These are phyloP conservation scores for Allacma fusca DNA, from an alignment of 2,888 invertebrate species.

Conservation along the genomic window DNA sequence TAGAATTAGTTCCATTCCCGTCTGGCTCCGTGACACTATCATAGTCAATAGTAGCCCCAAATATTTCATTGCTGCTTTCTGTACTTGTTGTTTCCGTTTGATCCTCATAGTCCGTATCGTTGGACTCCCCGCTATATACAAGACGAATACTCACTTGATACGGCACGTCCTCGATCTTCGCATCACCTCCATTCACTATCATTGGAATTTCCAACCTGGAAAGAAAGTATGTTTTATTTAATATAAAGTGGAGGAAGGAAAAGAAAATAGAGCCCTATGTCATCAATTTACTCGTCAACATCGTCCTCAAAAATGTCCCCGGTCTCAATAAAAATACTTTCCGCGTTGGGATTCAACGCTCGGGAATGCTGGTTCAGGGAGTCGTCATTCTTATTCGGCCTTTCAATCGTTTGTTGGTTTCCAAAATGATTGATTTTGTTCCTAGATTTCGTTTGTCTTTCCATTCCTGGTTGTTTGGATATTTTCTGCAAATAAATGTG, in stretches of 20 bases:
- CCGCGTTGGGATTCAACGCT: slow-evolving; percentile 7
- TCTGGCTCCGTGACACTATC: neutral
- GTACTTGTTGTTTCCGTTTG: neutral
- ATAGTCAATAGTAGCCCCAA: neutral
- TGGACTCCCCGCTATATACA: neutral
- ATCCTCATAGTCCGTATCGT: slow-evolving; percentile 4
- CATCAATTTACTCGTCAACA: neutral
- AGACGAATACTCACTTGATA: slow-evolving; percentile 58
- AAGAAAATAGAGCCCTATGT: neutral
- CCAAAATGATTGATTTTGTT: neutral
- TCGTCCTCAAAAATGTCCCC: slow-evolving; percentile 7
- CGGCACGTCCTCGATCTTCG: slow-evolving; percentile 52
- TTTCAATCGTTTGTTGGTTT: too few relatives aligned
- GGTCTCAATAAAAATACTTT: neutral
- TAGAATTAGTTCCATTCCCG: neutral
- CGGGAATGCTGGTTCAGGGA: neutral
- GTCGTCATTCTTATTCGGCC: too few relatives aligned
- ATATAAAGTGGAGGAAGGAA: too few relatives aligned
- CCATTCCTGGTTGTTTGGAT: neutral
- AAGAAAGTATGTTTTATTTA: too few relatives aligned
- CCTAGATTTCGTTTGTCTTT: neutral
- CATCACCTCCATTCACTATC: slow-evolving; percentile 58
- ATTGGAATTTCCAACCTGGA: slow-evolving; percentile 40
- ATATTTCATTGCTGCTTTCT: neutral
- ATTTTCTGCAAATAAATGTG: too few relatives aligned